Evolutionary conservation across 2,113 vertebrate species (phyloP).

Genomic region (Gobiocypris rarus): DNA sequence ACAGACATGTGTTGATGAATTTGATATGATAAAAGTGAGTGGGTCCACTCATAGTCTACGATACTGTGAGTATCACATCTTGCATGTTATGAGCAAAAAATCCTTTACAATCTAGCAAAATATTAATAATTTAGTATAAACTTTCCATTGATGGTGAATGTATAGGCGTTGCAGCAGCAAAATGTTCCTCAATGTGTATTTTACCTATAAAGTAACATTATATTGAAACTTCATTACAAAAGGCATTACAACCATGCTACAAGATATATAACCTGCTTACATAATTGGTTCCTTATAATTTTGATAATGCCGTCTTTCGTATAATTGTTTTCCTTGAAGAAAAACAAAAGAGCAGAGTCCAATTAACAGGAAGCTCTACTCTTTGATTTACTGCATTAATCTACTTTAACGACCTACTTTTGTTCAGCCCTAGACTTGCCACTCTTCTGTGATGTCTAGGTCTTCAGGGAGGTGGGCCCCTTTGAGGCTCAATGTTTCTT

Average conservation of each 20-base stretch:
- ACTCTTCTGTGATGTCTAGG: slow-evolving; percentile 64
- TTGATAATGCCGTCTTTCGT: not conserved
- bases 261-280: not conserved
- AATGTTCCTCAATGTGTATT: not conserved
- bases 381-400: slow-evolving; percentile 70
- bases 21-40: no score
- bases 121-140: not conserved
- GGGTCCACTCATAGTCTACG: no score
- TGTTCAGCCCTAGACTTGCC: slow-evolving; percentile 63
- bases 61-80: no score
- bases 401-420: slow-evolving; percentile 72
- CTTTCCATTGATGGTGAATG: not conserved
- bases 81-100: not conserved
- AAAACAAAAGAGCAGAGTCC: slow-evolving; percentile 24
- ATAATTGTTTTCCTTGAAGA: slow-evolving; percentile 1
- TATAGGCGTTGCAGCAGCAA: not conserved
- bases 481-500: slow-evolving; percentile 67
- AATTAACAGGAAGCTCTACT: slow-evolving; percentile 57
- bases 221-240: no score
- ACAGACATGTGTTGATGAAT: no score
- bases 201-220: not conserved
- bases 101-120: not conserved
- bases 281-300: not conserved
- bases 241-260: not conserved
- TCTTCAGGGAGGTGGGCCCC: slow-evolving; percentile 67